Conservation (phyloP, 2,888 invertebrate species). For the Cyclophora albipunctata region DNA sequence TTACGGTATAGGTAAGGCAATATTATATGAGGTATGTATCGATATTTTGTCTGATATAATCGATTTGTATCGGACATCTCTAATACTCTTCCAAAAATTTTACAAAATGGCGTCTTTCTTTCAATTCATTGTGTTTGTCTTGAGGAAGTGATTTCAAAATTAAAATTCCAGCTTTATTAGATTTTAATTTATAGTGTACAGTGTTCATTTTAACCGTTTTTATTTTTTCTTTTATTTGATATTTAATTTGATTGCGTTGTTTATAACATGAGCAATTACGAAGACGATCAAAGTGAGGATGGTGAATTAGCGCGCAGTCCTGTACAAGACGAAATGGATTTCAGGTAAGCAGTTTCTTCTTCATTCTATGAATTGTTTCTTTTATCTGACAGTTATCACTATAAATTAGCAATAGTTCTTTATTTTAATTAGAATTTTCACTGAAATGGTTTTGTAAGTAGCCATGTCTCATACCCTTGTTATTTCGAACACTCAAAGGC, state of each 20-base stretch:
- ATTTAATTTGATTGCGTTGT: slow-evolving; percentile 9
- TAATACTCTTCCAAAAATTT: too few relatives aligned
- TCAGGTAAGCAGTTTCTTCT: slow-evolving; percentile 43
- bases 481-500: too few relatives aligned
- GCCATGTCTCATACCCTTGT: too few relatives aligned
- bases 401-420: too few relatives aligned
- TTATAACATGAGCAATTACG: slow-evolving; percentile 67
- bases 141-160: slow-evolving; percentile 3
- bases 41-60: too few relatives aligned
- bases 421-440: too few relatives aligned
- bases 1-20: too few relatives aligned
- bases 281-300: slow-evolving; percentile 88
- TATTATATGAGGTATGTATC: too few relatives aligned
- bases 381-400: too few relatives aligned
- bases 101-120: slow-evolving; percentile 34
- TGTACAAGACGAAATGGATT: slow-evolving; percentile 74
- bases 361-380: not conserved
- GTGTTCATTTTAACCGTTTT: slow-evolving; percentile 1
- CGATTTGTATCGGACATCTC: too few relatives aligned
- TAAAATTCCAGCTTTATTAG: not conserved
- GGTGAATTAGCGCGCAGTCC: slow-evolving; percentile 89
- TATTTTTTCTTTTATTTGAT: slow-evolving; percentile 11
- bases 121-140: slow-evolving; percentile 3
- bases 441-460: too few relatives aligned
- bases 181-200: not conserved